Evolutionary conservation across 1,140 invertebrate species (phyloP).

Genomic region (Calycopis cecrops): DNA sequence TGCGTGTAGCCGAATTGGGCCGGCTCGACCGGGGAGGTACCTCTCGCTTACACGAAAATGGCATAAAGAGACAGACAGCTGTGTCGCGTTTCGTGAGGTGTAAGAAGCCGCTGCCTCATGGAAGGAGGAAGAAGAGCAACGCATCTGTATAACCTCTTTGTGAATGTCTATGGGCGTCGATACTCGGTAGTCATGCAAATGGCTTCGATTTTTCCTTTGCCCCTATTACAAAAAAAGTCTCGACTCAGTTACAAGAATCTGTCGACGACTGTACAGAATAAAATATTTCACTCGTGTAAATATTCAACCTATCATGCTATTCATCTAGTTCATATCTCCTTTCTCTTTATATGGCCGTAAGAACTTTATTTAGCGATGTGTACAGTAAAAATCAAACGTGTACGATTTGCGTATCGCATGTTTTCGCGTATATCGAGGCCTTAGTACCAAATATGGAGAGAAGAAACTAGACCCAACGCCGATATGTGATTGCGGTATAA

Average conservation of each 20-base stretch:
- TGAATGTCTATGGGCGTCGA: too few species aligned
- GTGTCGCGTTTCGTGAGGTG: too few species aligned
- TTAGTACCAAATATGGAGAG: slow-evolving; percentile 22
- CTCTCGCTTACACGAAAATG: too few species aligned
- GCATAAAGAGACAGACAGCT: too few species aligned
- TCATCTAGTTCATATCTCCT: slow-evolving; percentile 5
- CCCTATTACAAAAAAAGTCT: slow-evolving; percentile 1
- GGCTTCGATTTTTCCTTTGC: too few species aligned
- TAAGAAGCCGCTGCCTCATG: too few species aligned
- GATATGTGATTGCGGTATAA: slow-evolving; percentile 32
- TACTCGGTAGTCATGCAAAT: too few species aligned
- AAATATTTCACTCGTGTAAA: slow-evolving; percentile 6
- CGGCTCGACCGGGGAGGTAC: too few species aligned
- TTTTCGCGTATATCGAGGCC: slow-evolving; percentile 21
- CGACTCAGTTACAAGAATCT: not conserved
- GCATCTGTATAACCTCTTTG: too few species aligned
- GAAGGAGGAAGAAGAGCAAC: too few species aligned
- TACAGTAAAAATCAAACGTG: slow-evolving; percentile 17
- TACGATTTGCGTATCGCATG: slow-evolving; percentile 28
- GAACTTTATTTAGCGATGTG: slow-evolving; percentile 19
- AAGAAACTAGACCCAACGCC: slow-evolving; percentile 19
- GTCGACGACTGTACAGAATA: slow-evolving; percentile 2
- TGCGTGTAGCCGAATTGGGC: too few species aligned
- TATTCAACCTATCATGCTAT: not conserved
- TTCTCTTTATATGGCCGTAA: slow-evolving; percentile 10